Base-by-base conservation (phyloP, 2,888 invertebrate species). In the Dromius quadrimaculatus region DNA sequence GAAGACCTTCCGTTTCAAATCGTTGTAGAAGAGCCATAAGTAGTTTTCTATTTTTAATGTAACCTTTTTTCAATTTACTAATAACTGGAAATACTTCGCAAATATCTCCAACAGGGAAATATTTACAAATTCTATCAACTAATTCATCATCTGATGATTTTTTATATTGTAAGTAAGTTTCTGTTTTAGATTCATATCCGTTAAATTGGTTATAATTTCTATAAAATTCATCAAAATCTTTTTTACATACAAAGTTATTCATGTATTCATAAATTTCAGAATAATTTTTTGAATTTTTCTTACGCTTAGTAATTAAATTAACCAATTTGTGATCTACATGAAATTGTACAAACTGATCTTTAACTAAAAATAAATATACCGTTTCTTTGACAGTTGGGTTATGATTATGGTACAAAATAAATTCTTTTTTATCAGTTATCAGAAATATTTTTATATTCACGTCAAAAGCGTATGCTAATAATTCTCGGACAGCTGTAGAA, bases 391-490 rank as follows among this genome's bases (percentile, higher is more conserved):
- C 45, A n/a, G 57, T 63, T 6, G 72, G 69, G 20, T 73, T 74
- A 63, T 74, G 71, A 69, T 69, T 64, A 38, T 71, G 72, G 17
- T 23, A 41, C 41, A 72, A 11, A 17, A 17, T 62, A 3, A 72
- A 36, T 68, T 28, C 32, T 15, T 50, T 71, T n/a, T 71, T 50
- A 66, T 65, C 19, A 45, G 63, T 47, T 50, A 45, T 32, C 28
- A 66, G n/a, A 59, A 71, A 74, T 50, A 75, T 34, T 62, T 71
- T 61, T 22, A 75, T 71, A 47, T 71, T 71, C 1, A 71, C 57
- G 36, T 69, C 68, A 41, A 72, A 74, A 47, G 71, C 57, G 32
- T 71, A 54, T 3, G 73, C 74, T n/a, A 75, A 62, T n/a, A 75
- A 62, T 71, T 71, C 72, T 38, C 74, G 36, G 36, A 73, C 74